Evolutionary conservation across 2,113 vertebrate genomes (phyloP), one percentile per base, ranked within the genome.

Genomic region (Myiopsitta monachus): DNA sequence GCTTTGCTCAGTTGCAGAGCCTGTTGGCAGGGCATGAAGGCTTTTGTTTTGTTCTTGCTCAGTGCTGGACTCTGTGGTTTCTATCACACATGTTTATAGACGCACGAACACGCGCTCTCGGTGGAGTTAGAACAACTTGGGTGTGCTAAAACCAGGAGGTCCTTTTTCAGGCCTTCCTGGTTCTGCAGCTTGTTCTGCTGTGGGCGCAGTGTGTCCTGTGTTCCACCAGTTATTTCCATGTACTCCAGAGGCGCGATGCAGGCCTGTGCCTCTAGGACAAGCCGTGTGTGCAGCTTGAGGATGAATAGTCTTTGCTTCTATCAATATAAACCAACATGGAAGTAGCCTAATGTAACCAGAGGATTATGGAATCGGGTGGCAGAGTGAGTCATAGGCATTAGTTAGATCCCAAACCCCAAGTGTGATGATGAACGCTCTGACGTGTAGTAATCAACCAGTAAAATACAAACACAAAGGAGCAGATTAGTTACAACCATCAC

Each of bases 161-260:
- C 9, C 33, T 6, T 3, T 0, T 19, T 31, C n/a, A 23, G 70
- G 7, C 47, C 23, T 21, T 55, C 5, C 54, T 89, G 80, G 54
- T 31, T 66, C 49, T 9, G 1, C 64, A 55, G 46, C 61, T 33
- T 11, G 28, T 30, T 66, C 3, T 38, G 39, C 15, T 27, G 24
- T 14, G 61, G 17, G 30, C 15, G 39, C 0, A 0, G 21, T 0
- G 1, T 51, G 36, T 61, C 36, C 79, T 14, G 46, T 1, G 2
- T 27, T 31, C 49, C 80, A 5, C 68, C 4, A 1, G 0, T 44
- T 51, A 19, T 11, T 23, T 69, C 57, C 10, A 0, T 0, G 2
- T 38, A 1, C 18, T 85, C 26, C 33, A 33, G 92, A 30, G 86
- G 31, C 1, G 0, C 19, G 59, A 26, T 69, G 47, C 36, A 46